Percentiles rank a stretch among this genome's conserved stretches.
These are phyloP conservation scores for Boulengeromyrus knoepffleri DNA, from an alignment of 2,113 vertebrate genomes.

Conservation along the genomic window DNA sequence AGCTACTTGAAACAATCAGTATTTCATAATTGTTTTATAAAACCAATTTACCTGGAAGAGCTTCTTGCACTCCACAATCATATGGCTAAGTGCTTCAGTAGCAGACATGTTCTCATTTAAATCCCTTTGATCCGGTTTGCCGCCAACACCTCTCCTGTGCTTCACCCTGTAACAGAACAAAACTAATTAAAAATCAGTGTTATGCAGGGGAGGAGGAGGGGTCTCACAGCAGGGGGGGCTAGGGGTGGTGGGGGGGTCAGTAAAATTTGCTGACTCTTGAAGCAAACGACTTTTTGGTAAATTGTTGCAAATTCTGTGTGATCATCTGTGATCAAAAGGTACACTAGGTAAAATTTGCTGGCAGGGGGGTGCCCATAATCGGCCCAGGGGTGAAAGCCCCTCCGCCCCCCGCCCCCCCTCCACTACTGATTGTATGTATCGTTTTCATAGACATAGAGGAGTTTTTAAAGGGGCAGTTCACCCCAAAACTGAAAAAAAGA, in stretches of 20 bases:
- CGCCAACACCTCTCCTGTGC: conserved; percentile 53
- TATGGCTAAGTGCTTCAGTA: conserved; percentile 72
- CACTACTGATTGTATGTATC: no score
- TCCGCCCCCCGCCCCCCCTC: no score
- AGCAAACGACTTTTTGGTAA: neutral
- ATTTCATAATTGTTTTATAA: neutral
- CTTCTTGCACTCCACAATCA: conserved; percentile 80
- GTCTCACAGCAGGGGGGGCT: neutral
- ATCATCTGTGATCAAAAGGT: neutral
- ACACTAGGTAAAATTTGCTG: neutral
- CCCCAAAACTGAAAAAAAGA: neutral
- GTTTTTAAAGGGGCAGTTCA: neutral
- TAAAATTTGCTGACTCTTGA: neutral
- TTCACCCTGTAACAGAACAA: conserved; percentile 50
- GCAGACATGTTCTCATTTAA: conserved; percentile 77
- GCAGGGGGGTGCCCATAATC: neutral
- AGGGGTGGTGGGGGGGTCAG: neutral
- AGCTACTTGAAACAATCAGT: neutral
- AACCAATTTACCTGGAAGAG: conserved; percentile 72
- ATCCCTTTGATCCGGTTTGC: conserved; percentile 71
- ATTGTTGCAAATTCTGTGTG: neutral
- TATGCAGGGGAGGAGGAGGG: neutral
- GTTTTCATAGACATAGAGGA: no score
- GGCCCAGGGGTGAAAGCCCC: neutral
- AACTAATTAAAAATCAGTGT: neutral